Evolutionary conservation across 2,113 vertebrate genomes (phyloP).

Genomic region (Menidia beryllina): DNA sequence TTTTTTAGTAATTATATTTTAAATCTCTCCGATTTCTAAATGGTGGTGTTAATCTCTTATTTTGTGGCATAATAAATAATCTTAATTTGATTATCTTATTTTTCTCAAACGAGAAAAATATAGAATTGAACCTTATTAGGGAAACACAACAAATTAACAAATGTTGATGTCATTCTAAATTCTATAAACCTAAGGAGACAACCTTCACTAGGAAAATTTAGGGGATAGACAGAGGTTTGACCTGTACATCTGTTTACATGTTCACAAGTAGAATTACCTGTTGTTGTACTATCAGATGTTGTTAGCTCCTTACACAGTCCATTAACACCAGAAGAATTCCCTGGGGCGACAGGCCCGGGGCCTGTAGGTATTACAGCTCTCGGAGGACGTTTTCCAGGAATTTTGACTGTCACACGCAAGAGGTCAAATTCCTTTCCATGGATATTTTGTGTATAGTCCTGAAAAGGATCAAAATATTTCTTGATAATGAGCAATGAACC

Average conservation of each 20-base stretch:
- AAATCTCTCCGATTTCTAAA: no score
- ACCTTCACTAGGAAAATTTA: no score
- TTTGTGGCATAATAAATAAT: no score
- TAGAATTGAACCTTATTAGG: no score
- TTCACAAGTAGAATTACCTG: constrained; percentile 58
- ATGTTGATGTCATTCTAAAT: no score
- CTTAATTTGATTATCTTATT: no score
- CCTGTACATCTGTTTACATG: not conserved
- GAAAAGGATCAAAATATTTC: not conserved
- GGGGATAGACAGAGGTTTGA: not conserved
- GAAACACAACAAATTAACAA: no score
- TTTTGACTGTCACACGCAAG: constrained; percentile 94
- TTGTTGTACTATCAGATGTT: constrained; percentile 69
- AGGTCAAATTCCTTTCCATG: constrained; percentile 97
- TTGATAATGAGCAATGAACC: no score
- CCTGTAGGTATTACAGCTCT: constrained; percentile 88
- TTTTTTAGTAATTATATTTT: no score
- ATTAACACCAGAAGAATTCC: constrained; percentile 85
- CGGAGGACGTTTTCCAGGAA: constrained; percentile 94
- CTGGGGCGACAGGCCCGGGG: constrained; percentile 75
- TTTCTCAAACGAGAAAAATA: no score
- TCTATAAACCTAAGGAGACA: no score
- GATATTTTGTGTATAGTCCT: constrained; percentile 92
- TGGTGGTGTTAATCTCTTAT: no score
- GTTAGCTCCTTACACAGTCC: constrained; percentile 87